phyloP scores from a whole-genome alignment of 1,140 invertebrate genomes.

The Dendroctonus valens region DNA sequence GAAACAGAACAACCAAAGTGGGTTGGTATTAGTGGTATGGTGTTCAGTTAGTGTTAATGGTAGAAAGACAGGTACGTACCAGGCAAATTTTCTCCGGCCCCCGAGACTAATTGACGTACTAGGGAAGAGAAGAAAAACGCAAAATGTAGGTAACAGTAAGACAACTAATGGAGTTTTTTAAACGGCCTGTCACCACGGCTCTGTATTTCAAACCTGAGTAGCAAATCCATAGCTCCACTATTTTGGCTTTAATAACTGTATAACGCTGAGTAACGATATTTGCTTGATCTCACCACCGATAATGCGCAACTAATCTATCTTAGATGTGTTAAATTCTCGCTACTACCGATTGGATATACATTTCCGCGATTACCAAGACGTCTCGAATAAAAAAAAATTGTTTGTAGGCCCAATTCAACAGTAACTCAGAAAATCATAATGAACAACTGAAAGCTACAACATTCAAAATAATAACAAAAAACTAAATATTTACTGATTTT shows the following conservation, averaged over 20 bases:
- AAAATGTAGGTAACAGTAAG: conserved; percentile 51
- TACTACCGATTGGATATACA: conserved; percentile 21
- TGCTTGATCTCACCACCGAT: too few relatives aligned
- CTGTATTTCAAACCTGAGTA: conserved; percentile 24
- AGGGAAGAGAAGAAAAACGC: conserved; percentile 61
- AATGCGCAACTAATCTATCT: too few relatives aligned
- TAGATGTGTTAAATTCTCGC: not conserved
- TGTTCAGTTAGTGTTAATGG: conserved; percentile 49
- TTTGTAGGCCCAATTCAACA: conserved; percentile 45
- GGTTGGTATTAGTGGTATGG: conserved; percentile 44
- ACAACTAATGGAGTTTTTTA: conserved; percentile 38
- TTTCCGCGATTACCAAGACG: conserved; percentile 14
- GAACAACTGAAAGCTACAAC: conserved; percentile 48
- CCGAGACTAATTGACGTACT: conserved; percentile 71
- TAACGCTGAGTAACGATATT: too few relatives aligned
- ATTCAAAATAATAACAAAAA: conserved; percentile 46
- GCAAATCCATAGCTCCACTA: conserved; percentile 16
- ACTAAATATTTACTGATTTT: conserved; percentile 45
- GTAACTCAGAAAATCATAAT: conserved; percentile 47
- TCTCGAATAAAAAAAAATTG: conserved; percentile 31
- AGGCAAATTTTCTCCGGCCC: conserved; percentile 68
- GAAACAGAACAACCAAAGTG: conserved; percentile 50
- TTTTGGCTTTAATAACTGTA: too few relatives aligned
- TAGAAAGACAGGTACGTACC: conserved; percentile 59
- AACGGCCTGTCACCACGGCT: conserved; percentile 20